A percentile compares a stretch with the other conserved stretches of the same genome.
Evolutionary conservation across 1,140 invertebrate species (phyloP).

Genomic region (Penaeus vannamei): DNA sequence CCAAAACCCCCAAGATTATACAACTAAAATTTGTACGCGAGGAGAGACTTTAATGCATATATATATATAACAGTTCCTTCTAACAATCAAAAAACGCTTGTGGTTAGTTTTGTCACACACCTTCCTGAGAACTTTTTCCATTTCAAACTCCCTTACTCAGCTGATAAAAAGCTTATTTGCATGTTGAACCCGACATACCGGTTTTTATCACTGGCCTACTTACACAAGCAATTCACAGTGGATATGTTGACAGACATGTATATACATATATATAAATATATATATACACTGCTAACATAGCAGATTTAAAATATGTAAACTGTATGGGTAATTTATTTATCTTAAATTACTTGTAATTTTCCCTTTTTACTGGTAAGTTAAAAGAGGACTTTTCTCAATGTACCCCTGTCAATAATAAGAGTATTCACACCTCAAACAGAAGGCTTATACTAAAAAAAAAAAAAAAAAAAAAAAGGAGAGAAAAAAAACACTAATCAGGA

Average conservation of each 20-base stretch:
- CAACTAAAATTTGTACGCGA: no score
- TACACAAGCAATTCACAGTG: conserved; percentile 5
- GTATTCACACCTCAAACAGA: no score
- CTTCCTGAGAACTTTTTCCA: conserved; percentile 40
- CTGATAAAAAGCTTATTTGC: conserved; percentile 28
- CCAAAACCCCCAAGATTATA: no score
- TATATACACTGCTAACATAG: conserved; percentile 48
- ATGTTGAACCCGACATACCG: not conserved
- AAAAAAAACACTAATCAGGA: no score
- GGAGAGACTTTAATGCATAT: conserved; percentile 4
- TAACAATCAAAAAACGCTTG: conserved; percentile 8
- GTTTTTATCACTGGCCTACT: not conserved
- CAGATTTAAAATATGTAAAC: conserved; percentile 17
- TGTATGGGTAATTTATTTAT: no score
- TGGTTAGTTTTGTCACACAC: conserved; percentile 29
- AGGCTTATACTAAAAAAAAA: no score
- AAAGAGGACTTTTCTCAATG: no score
- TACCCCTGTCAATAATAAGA: no score
- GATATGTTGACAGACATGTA: conserved; percentile 26
- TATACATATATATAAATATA: not conserved
- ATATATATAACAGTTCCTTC: conserved; percentile 14
- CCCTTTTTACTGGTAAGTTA: no score
- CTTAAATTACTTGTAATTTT: no score
- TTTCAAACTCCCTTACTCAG: conserved; percentile 30
- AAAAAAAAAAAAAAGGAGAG: no score